Conservation (phyloP, 2,113 vertebrate species). For the Macrotus californicus region DNA sequence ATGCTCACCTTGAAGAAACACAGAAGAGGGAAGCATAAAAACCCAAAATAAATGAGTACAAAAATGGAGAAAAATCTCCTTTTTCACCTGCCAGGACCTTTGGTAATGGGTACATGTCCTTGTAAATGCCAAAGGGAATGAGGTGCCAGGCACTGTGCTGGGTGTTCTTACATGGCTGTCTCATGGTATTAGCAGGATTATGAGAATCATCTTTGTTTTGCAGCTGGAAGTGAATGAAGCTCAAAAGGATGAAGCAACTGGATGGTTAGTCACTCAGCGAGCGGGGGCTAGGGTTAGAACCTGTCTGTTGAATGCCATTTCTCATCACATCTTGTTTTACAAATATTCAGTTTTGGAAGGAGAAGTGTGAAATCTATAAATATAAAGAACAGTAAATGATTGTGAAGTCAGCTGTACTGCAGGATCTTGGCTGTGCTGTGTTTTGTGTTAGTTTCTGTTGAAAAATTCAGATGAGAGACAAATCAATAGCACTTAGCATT, state of each 20-base stretch:
- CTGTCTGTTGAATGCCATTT: background rate
- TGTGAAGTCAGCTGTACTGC: accelerated
- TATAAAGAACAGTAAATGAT: background rate
- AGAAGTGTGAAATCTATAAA: background rate
- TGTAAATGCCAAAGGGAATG: background rate
- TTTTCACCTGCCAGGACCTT: background rate
- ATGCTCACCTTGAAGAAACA: background rate
- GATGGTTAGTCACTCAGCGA: background rate
- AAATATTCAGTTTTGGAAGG: background rate
- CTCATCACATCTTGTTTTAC: background rate
- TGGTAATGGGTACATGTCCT: background rate
- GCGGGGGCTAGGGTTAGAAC: background rate
- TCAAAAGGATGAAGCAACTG: background rate
- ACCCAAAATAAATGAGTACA: background rate
- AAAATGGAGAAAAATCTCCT: background rate
- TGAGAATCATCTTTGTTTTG: background rate
- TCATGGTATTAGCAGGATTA: background rate
- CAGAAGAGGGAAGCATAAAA: background rate
- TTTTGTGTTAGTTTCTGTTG: background rate
- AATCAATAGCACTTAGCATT: conserved; percentile 34
- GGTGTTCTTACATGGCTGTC: background rate
- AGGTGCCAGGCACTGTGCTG: background rate
- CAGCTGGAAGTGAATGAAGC: background rate
- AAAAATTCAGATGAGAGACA: conserved; percentile 9
- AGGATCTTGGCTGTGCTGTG: background rate